phyloP scores from a whole-genome alignment of 2,797 vertebrate genomes.

The Sphaeramia orbicularis region DNA sequence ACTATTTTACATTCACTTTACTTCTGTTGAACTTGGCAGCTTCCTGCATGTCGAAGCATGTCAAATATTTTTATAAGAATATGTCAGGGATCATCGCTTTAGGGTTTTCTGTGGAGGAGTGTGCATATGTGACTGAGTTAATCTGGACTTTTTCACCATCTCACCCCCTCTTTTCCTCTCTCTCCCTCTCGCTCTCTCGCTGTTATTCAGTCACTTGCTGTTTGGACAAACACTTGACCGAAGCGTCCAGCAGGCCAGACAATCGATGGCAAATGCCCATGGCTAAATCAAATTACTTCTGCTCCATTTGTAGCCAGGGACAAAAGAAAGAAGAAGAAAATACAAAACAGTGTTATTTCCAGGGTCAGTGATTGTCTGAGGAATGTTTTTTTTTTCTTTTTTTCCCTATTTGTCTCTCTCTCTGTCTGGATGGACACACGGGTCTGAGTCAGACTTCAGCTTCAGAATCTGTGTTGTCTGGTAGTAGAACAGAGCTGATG shows the following conservation, averaged over 20 bases:
- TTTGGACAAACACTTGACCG: constrained; percentile 77
- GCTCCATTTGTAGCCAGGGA: constrained; percentile 63
- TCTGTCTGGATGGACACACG: constrained; percentile 28
- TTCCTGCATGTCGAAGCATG: background rate
- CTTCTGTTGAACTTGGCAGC: constrained; percentile 12
- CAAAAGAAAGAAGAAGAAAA: constrained; percentile 62
- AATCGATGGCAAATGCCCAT: constrained; percentile 78
- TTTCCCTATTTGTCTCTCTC: constrained; percentile 15
- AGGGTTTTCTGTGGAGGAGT: constrained; percentile 20
- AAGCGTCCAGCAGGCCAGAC: constrained; percentile 59
- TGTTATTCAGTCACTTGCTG: constrained; percentile 62
- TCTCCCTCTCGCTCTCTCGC: background rate
- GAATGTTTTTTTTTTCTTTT: constrained; percentile 10
- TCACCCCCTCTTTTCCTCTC: background rate
- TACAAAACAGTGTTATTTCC: constrained; percentile 62
- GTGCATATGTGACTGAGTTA: constrained; percentile 27
- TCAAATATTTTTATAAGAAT: background rate
- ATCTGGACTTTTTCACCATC: constrained; percentile 27
- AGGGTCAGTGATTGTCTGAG: constrained; percentile 59
- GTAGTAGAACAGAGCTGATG: background rate
- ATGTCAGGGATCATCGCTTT: constrained; percentile 25
- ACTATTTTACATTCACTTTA: background rate
- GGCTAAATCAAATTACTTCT: constrained; percentile 80
- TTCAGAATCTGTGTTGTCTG: constrained; percentile 1
- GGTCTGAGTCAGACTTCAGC: constrained; percentile 14